Evolutionary conservation across 2,113 vertebrate species (phyloP), one percentile per base, ranked within the genome.

Genomic region (Columba livia): DNA sequence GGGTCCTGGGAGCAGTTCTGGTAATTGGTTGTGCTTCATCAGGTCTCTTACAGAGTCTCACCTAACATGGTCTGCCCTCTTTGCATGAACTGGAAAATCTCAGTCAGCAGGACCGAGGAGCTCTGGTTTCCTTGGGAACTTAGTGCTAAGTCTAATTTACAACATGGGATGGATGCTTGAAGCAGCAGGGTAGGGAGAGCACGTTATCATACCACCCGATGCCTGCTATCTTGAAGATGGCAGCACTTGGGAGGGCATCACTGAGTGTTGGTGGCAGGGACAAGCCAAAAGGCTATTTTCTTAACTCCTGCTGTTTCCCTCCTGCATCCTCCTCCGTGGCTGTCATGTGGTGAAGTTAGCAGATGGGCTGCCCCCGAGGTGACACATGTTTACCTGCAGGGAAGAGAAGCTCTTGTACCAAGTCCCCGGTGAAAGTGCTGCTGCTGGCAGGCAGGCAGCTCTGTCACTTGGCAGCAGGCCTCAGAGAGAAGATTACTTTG

Each of bases 391-490:
- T 50, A 89, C 91, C 84, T 89, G 90, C 61, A 11, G 54, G 69
- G 83, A 88, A 61, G 81, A 78, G 72, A n/a, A 74, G 79, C 82
- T 95, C 88, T 74, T n/a, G 48, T 50, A 54, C 36, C 42, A 47
- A 16, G 48, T 82, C 60, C 44, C 74, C 0, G 0, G 42, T 82
- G 94, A 25, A 56, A 81, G 89, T 42, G 70, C 82, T 89, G 86
- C 84, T 89, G 72, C 90, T 95, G 90, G 82, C 94, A 85, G 48
- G 67, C 73, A 56, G 74, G 79, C 87, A 93, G 85, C 87, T 61
- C 74, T 85, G 93, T 79, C 66, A 18, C 93, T 96, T 97, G 95
- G 95, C 95, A 97, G 75, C 84, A 79, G 88, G n/a, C 53, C 81
- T 79, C 29, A 2, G 40, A 65, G 70, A 89, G 65, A 57, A 91